Base-by-base conservation (phyloP, 2,888 invertebrate species). In the Trissolcus brochymenae region DNA sequence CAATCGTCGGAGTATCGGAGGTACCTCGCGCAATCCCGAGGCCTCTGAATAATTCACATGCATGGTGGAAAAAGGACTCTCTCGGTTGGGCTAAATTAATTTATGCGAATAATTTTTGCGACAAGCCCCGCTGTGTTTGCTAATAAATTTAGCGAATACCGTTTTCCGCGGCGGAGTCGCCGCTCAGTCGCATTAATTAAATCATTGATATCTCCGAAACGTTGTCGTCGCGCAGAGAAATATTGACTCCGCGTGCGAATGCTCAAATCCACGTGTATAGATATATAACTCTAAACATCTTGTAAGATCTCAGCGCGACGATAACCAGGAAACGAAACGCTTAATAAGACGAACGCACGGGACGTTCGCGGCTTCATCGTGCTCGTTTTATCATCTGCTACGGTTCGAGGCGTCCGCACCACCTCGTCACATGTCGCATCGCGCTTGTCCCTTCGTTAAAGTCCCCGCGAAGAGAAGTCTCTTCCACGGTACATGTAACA, bases 301-400 rank as follows among this genome's bases (percentile, higher is more conserved):
- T 60, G 76, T 66, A 55, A 84, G 87, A 87, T 87, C 83, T 81
- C 82, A 68, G 80, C 74, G 82, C 80, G 81, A 67, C 81, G 87
- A 87, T 87, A 86, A 85, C 80, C 73, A 68, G 75, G 72, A 81
- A 80, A 84, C 82, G 81, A 81, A 80, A 78, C 75, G 83, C 80
- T 80, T 82, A 84, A 83, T 82, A 82, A 84, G 83, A 82, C 71
- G 70, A 67, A 76, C 70, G 43, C 35, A 25, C 25, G 25, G 70
- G 66, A 76, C 14, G 60, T 46, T 59, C 54, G 68, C 68, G 59
- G 40, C 43, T 64, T 17, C 55, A 67, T 50, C 54, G 25, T 60
- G 60, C 51, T 70, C 76, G 65, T 76, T 76, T 76, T 76, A 70
- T 66, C 70, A 70, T 70, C 51, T 64, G 68, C 76, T 76, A 71